Evolutionary conservation across 2,888 invertebrate species (phyloP).

Genomic region (Sisyra nigra): DNA sequence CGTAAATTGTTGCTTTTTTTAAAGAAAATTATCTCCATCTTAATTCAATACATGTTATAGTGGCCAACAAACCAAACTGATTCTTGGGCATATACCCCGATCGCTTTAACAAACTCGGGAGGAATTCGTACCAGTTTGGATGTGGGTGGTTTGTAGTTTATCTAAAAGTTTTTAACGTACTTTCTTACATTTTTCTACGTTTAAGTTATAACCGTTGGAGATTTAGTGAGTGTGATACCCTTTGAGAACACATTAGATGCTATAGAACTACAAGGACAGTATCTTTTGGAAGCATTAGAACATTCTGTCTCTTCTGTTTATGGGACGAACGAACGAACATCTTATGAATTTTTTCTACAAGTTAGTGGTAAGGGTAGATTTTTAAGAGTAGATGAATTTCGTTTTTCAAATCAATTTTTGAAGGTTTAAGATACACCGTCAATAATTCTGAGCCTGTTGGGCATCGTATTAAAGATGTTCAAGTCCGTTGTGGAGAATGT

Average conservation of each 20-base stretch:
- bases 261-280: conserved; percentile 48
- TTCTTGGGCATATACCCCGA: conserved; percentile 50
- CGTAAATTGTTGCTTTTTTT: conserved; percentile 32
- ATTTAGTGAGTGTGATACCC: conserved; percentile 51
- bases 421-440: conserved; percentile 43
- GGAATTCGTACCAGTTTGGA: conserved; percentile 51
- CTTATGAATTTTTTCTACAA: conserved; percentile 38
- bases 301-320: conserved; percentile 29
- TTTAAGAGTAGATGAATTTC: no score
- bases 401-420: neutral
- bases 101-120: conserved; percentile 51
- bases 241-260: conserved; percentile 61
- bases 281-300: conserved; percentile 45
- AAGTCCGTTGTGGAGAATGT: conserved; percentile 45
- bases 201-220: conserved; percentile 52
- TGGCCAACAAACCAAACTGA: conserved; percentile 9
- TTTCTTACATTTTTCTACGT: neutral
- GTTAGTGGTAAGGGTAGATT: conserved; percentile 31
- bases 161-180: neutral
- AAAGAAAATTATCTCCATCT: no score
- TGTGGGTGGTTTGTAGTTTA: conserved; percentile 32
- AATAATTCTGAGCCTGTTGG: conserved; percentile 41
- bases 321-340: conserved; percentile 23
- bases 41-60: neutral
- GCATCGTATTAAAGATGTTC: conserved; percentile 36